These are phyloP conservation scores for Saguinus imperator DNA, from an alignment of 2,113 vertebrate species.

Conservation along the genomic window DNA sequence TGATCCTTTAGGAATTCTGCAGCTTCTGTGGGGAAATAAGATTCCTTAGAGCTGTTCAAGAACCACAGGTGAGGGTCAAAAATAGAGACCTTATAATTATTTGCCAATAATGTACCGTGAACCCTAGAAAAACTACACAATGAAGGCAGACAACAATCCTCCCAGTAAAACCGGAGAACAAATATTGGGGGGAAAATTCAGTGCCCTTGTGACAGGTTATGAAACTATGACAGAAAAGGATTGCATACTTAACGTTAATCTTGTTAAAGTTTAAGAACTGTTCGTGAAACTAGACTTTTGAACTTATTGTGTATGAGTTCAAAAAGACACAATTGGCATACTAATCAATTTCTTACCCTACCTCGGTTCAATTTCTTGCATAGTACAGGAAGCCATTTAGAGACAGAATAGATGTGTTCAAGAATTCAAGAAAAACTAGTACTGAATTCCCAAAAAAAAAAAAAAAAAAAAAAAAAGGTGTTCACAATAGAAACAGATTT, in stretches of 20 bases:
- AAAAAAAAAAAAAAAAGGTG: not conserved
- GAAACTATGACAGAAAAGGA: not conserved
- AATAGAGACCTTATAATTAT: not conserved
- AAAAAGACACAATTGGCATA: not conserved
- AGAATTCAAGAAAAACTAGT: not conserved
- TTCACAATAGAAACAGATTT: not conserved
- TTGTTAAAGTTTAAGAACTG: not conserved
- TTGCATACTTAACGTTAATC: not conserved
- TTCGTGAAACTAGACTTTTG: not conserved
- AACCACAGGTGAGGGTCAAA: not conserved
- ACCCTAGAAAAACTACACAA: not conserved
- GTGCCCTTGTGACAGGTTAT: not conserved
- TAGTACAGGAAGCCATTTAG: not conserved
- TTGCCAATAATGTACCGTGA: not conserved
- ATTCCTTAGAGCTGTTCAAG: not conserved
- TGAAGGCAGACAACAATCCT: not conserved
- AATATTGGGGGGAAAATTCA: not conserved
- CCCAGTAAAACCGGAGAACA: not conserved
- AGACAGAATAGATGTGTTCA: not conserved
- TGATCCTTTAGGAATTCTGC: not conserved
- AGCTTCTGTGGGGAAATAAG: not conserved
- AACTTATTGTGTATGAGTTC: not conserved
- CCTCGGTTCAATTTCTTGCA: not conserved
- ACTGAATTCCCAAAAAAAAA: not conserved
- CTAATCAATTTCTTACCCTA: not conserved